These are phyloP conservation scores for Mus spretus DNA, from an alignment of 2,797 vertebrate species.

Conservation along the genomic window DNA sequence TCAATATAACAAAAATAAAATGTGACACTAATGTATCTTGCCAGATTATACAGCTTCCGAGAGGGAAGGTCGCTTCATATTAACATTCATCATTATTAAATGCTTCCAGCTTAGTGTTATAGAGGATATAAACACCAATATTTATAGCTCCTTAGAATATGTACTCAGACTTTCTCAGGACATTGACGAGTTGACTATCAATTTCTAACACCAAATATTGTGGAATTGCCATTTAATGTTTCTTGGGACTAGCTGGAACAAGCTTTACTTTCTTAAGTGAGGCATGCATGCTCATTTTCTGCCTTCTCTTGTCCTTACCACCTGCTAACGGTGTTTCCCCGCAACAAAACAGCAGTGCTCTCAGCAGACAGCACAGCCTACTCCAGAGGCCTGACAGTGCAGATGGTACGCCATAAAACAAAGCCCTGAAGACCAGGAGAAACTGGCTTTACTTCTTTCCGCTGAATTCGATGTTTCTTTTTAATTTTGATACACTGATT, in stretches of 20 bases:
- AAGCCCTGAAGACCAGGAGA: neutral
- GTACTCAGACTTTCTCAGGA: conserved; percentile 53
- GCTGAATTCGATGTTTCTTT: neutral
- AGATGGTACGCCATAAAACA: conserved; percentile 27
- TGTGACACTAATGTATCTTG: conserved; percentile 22
- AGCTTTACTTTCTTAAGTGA: neutral
- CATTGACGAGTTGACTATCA: conserved; percentile 4
- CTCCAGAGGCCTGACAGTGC: conserved; percentile 27
- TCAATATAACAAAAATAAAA: conserved; percentile 59
- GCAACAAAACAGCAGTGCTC: conserved; percentile 65
- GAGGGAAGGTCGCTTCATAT: conserved; percentile 25
- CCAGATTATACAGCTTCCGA: conserved; percentile 55
- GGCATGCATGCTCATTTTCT: conserved; percentile 48
- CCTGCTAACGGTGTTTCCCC: conserved; percentile 73
- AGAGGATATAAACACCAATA: conserved; percentile 59
- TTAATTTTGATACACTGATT: conserved; percentile 39
- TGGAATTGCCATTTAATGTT: conserved; percentile 52
- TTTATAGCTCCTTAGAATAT: conserved; percentile 53
- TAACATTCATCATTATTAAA: conserved; percentile 72
- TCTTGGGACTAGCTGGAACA: conserved; percentile 37
- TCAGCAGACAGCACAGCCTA: neutral
- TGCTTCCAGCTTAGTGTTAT: conserved; percentile 28
- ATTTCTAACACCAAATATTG: conserved; percentile 59
- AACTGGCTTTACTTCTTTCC: neutral
- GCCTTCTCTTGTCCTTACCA: conserved; percentile 61